Evolutionary conservation across 2,797 vertebrate species (phyloP), one percentile per base, ranked within the genome.

Genomic region (Leucoraja ocellata): DNA sequence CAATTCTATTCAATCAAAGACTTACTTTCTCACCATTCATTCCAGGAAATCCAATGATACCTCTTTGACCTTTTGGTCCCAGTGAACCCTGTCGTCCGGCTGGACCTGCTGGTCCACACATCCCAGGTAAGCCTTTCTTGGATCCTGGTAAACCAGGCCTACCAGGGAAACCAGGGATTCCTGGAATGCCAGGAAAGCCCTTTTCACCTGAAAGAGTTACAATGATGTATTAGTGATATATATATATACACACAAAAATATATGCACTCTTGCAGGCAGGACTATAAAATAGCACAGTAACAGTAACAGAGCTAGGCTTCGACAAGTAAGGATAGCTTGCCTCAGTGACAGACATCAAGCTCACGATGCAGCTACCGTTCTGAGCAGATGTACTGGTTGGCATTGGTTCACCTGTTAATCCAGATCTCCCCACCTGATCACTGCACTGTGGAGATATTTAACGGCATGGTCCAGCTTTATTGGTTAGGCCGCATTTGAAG

Each of bases 1-100:
- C 21, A 23, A 18, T 93, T 63, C 23, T 78, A 58, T 14, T 81
- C 77, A 79, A 21, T 65, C 58, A 18, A 23, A 86, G 10, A 93
- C 95, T 95, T 95, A 97, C 97, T 96, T 96, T 95, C 32, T 96
- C 96, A 92, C 97, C 97, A 80, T 95, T 94, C 86, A 94, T 94
- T 94, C 96, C 97, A 11, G 95, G 95, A 92, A 96, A 96, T 83
- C 97, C 97, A 5, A 7, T 74, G 65, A 95, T 93, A 93, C 97
- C 97, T 95, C 74, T 95, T 54, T 46, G 74, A 58, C 97, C 96
- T 39, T 94, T 95, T 76, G 83, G 92, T 93, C 97, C 97, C 18
- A 95, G 95, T 3, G 94, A 93, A 0, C 97, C 97, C 16, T 0
- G 93, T 1, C 65, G 83, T 11, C 97, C 97, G 1, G 95, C 95